phyloP scores from a whole-genome alignment of 2,888 invertebrate species.

The Zaprionus obscuricornis region DNA sequence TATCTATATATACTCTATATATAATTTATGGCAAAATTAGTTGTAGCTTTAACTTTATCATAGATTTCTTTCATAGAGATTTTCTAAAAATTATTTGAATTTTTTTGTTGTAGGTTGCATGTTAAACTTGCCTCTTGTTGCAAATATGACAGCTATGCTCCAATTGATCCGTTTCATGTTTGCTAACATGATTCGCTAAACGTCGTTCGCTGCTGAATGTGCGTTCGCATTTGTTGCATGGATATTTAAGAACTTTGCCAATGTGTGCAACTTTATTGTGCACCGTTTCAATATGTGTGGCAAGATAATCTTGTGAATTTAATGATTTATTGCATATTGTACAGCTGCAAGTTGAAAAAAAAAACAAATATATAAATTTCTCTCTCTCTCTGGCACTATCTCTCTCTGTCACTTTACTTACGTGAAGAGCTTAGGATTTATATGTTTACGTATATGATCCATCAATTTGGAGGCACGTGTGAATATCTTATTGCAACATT shows the following conservation, averaged over 20 bases:
- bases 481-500: conserved; percentile 74
- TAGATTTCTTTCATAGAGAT: no score
- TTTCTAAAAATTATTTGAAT: no score
- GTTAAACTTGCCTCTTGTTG: conserved; percentile 49
- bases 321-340: conserved; percentile 66
- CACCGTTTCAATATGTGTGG: conserved; percentile 70
- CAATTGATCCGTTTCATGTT: conserved; percentile 66
- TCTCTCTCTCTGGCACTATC: no score
- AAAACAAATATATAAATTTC: neutral
- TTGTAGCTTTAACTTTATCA: no score
- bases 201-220: conserved; percentile 67
- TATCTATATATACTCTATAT: no score
- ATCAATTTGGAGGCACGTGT: conserved; percentile 67
- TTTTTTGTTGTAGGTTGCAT: neutral
- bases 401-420: conserved; percentile 23
- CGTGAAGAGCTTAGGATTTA: conserved; percentile 78
- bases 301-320: conserved; percentile 65
- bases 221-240: conserved; percentile 64
- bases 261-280: conserved; percentile 64
- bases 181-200: conserved; percentile 54
- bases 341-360: conserved; percentile 35
- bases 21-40: no score
- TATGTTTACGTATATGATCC: conserved; percentile 77
- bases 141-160: conserved; percentile 65
- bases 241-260: conserved; percentile 57